phyloP scores from a whole-genome alignment of 1,140 invertebrate genomes.

The Brachionus calyciflorus region DNA sequence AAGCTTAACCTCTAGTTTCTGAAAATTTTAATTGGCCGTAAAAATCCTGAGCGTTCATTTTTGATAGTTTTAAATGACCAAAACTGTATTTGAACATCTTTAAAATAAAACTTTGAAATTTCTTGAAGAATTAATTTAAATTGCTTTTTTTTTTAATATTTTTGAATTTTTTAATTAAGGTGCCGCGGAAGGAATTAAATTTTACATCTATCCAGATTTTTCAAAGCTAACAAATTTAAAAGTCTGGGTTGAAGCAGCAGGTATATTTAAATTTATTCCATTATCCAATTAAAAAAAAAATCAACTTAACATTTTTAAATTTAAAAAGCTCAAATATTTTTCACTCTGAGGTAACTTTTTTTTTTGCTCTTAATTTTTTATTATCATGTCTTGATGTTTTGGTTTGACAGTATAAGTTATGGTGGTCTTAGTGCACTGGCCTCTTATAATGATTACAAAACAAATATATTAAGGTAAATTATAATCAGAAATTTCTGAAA shows the following conservation, averaged over 20 bases:
- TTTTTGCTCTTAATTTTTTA: no score
- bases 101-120: no score
- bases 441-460: slow-evolving; percentile 75
- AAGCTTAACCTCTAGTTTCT: no score
- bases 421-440: slow-evolving; percentile 77
- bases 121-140: slow-evolving; percentile 48
- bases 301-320: neutral
- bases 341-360: slow-evolving; percentile 68
- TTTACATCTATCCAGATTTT: slow-evolving; percentile 53
- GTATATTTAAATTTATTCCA: slow-evolving; percentile 51
- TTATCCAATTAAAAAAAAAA: neutral
- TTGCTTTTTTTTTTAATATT: slow-evolving; percentile 51
- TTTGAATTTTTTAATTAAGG: slow-evolving; percentile 54
- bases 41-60: no score
- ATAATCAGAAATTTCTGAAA: neutral
- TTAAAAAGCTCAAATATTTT: slow-evolving; percentile 70
- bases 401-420: slow-evolving; percentile 69
- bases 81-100: no score
- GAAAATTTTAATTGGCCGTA: no score
- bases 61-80: no score
- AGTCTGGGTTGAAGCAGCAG: slow-evolving; percentile 81
- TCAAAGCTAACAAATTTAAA: neutral
- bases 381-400: no score
- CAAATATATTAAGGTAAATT: slow-evolving; percentile 51
- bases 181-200: slow-evolving; percentile 50